A percentile compares a stretch with the other conserved stretches of the same genome.
Evolutionary conservation across 2,797 vertebrate genomes (phyloP).

Genomic region (Intellagama lesueurii): DNA sequence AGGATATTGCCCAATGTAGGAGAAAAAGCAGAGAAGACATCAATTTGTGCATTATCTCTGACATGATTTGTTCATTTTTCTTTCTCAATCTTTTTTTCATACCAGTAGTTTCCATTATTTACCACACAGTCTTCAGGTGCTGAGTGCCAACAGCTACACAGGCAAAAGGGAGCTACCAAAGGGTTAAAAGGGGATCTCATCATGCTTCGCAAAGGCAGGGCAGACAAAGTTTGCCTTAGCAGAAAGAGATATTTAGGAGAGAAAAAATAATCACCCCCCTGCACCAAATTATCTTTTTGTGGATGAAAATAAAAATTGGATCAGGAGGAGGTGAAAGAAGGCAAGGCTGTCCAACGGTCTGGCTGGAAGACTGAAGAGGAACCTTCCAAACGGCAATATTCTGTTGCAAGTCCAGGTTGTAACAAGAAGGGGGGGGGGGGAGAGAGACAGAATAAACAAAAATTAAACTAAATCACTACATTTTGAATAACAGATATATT

Average conservation of each 20-base stretch:
- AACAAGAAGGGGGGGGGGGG: neutral
- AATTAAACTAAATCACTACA: neutral
- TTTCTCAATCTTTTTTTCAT: neutral
- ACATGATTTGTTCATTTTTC: neutral
- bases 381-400: neutral
- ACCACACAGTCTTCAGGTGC: neutral
- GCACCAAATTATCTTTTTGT: neutral
- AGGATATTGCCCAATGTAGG: too few species aligned
- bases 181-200: too few species aligned
- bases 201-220: too few species aligned
- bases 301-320: neutral
- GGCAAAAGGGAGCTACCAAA: neutral
- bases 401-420: neutral
- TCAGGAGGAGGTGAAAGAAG: neutral
- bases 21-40: neutral
- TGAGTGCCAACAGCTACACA: neutral
- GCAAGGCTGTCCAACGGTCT: neutral
- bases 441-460: neutral
- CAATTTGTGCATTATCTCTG: neutral
- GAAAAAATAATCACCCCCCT: too few species aligned
- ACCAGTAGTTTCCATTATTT: neutral
- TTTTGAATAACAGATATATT: neutral
- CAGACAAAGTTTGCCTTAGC: neutral
- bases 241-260: neutral
- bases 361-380: neutral